Evolutionary conservation across 2,888 invertebrate genomes (phyloP).

Genomic region (Latheticus oryzae): DNA sequence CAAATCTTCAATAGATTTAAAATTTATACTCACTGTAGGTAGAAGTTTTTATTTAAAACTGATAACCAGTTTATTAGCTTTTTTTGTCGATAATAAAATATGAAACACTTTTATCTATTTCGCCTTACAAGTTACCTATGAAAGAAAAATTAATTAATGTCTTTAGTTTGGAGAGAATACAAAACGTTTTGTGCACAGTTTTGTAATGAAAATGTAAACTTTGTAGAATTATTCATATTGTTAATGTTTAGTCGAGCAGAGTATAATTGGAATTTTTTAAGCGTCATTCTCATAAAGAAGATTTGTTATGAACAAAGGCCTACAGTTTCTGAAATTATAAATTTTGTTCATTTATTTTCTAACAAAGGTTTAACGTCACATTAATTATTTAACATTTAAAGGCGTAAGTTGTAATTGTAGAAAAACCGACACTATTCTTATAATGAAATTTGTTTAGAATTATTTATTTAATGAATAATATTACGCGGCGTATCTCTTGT

Average conservation of each 20-base stretch:
- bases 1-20: background rate
- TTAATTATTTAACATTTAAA: conserved; percentile 24
- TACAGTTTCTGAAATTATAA: conserved; percentile 17
- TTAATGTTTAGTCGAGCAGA: conserved; percentile 39
- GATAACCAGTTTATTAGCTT: conserved; percentile 5
- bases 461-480: no score
- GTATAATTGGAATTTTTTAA: conserved; percentile 31
- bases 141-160: conserved; percentile 20
- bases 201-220: conserved; percentile 29
- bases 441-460: no score
- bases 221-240: conserved; percentile 38
- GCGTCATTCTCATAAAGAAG: conserved; percentile 24
- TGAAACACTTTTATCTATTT: no score
- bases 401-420: no score
- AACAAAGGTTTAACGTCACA: conserved; percentile 6
- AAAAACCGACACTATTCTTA: no score
- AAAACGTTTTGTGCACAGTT: conserved; percentile 14
- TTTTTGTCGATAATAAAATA: conserved; percentile 5
- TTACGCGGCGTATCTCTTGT: no score
- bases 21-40: conserved; percentile 6
- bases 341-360: conserved; percentile 15
- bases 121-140: no score
- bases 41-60: conserved; percentile 7
- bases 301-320: conserved; percentile 27
- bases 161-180: conserved; percentile 5